Evolutionary conservation across 2,888 invertebrate genomes (phyloP), one percentile per base, ranked within the genome.

Genomic region (Hyppa rectilinea): DNA sequence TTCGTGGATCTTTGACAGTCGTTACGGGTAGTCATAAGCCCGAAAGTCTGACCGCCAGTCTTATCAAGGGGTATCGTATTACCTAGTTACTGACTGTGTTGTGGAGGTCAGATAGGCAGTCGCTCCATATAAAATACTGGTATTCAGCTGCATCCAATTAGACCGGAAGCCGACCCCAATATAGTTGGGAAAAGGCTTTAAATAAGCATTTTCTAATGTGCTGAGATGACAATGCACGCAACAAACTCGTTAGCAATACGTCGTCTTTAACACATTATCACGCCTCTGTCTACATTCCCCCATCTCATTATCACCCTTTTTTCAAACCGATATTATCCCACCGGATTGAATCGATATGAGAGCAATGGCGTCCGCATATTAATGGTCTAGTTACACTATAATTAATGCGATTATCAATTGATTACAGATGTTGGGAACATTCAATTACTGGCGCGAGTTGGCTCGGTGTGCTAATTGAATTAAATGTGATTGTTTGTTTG

Each of bases 361-460:
- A 73, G 69, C 80, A 77, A 75, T 80, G 56, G 69, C 60, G 23
- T 45, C 67, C 68, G 80, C 82, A 83, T 84, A 80, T 77, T 80
- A 85, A 83, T 85, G 80, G 70, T 49, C 52, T 76, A 64, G 68
- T 80, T 78, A 84, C 43, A n/a, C 31, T 63, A 64, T 88, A 84
- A 87, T 88, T 85, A 83, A 85, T 76, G 61, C 75, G 77, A 84
- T 86, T 88, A 82, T 86, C 84, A 78, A 81, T 83, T 84, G 82
- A 86, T 88, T 84, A 85, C 86, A 78, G 81, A 83, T 78, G 75
- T 71, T 65, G 55, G 65, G 73, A 71, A 67, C 65, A 87, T 85
- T 86, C 77, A 85, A 85, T 87, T 85, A 83, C 49, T 53, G 69
- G 29, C 55, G 58, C 69, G 56, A 62, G 62, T 56, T 63, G 68